phyloP scores from a whole-genome alignment of 2,113 vertebrate species.

The Pachyramphus minor region DNA sequence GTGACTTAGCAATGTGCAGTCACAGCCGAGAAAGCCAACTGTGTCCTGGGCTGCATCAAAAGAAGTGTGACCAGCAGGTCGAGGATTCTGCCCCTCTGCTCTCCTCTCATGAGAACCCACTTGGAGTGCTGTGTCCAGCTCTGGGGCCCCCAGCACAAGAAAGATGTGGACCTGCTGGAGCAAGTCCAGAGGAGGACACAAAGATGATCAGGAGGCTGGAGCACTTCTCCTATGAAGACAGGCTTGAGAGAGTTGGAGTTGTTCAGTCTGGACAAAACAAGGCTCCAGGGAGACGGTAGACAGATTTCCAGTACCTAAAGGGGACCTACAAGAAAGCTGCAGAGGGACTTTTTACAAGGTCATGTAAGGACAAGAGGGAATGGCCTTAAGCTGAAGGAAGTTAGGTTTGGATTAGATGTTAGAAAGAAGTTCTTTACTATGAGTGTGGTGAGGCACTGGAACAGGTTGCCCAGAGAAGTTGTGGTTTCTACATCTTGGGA shows the following conservation, averaged over 20 bases:
- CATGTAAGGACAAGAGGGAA: neutral
- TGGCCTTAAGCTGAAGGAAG: neutral
- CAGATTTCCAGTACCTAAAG: neutral
- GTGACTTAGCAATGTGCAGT: neutral
- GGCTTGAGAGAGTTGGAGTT: neutral
- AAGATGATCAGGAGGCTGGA: neutral
- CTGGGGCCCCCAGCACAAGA: neutral
- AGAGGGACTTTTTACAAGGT: neutral
- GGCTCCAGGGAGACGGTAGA: neutral
- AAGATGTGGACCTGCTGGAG: neutral
- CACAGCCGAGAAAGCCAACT: neutral
- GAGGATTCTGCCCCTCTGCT: neutral
- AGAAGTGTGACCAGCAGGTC: neutral
- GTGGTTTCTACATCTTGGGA: neutral
- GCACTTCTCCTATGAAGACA: neutral
- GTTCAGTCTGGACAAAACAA: neutral
- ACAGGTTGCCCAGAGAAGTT: neutral
- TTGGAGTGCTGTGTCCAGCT: neutral
- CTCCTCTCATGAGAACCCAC: neutral
- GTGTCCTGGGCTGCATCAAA: neutral
- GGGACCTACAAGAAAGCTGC: neutral
- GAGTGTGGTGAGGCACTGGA: neutral
- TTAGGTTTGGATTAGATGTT: neutral
- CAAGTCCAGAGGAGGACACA: neutral
- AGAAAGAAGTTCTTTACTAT: neutral